Conservation (phyloP, 1,140 invertebrate species). For the Luehdorfia chinensis region DNA sequence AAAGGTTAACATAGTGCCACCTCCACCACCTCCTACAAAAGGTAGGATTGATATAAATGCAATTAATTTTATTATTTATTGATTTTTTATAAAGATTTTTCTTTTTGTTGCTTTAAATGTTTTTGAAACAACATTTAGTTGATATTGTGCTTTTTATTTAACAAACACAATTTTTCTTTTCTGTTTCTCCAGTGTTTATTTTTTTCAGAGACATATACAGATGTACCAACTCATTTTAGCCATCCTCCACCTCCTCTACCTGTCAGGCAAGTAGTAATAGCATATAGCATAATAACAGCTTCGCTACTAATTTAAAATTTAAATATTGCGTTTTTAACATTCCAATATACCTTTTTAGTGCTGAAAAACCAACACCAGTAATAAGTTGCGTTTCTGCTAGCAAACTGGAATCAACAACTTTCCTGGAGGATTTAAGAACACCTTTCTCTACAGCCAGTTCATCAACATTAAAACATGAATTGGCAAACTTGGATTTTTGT, state of each 20-base stretch:
- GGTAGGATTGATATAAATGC: slow-evolving; percentile 17
- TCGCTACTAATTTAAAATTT: neutral
- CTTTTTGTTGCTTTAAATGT: neutral
- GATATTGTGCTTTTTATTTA: neutral
- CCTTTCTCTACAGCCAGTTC: neutral
- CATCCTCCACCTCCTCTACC: slow-evolving; percentile 5
- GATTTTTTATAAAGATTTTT: neutral
- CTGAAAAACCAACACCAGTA: neutral
- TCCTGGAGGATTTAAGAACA: neutral
- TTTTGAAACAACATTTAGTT: neutral
- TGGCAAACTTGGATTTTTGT: neutral
- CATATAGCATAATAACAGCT: neutral
- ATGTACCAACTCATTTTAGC: neutral
- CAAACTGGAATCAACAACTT: slow-evolving; percentile 1
- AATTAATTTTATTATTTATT: neutral
- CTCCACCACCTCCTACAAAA: slow-evolving; percentile 29
- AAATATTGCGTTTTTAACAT: neutral
- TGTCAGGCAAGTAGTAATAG: neutral
- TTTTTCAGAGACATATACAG: neutral
- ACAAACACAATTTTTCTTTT: neutral
- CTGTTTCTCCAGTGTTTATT: neutral
- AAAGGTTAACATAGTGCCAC: slow-evolving; percentile 18
- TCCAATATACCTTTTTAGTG: slow-evolving; percentile 1
- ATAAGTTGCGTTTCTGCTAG: slow-evolving; percentile 3
- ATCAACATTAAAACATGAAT: neutral